Percentiles rank a stretch among this genome's conserved stretches.
Evolutionary conservation across 2,113 vertebrate genomes (phyloP).

Genomic region (Balaeniceps rex): DNA sequence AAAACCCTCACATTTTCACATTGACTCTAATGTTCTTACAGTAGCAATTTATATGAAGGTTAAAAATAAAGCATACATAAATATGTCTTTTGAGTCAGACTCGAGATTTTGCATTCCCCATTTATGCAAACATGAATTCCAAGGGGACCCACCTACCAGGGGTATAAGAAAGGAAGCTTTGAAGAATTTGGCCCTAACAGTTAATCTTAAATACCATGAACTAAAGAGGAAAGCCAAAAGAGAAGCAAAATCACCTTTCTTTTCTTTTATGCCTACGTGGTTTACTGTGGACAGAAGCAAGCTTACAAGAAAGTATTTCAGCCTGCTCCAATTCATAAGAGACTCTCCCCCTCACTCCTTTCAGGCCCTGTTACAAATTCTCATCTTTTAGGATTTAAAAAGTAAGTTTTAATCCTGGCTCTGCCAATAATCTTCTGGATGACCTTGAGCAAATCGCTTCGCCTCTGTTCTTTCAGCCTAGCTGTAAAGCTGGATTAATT

Average conservation of each 20-base stretch:
- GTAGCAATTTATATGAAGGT: background rate
- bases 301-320: background rate
- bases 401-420: slow-evolving; percentile 10
- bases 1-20: background rate
- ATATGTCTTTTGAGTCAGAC: background rate
- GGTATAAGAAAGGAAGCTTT: background rate
- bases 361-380: background rate
- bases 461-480: slow-evolving; percentile 1
- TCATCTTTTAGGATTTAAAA: slow-evolving; percentile 21
- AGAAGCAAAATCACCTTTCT: background rate
- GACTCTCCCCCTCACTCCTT: background rate
- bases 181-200: background rate
- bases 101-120: background rate
- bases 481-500: slow-evolving; percentile 28
- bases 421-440: slow-evolving; percentile 25
- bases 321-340: background rate
- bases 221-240: background rate
- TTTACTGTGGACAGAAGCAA: background rate
- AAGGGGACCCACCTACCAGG: background rate
- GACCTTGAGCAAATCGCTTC: slow-evolving; percentile 24
- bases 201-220: background rate
- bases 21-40: background rate
- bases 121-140: background rate
- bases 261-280: background rate
- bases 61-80: background rate